These are phyloP conservation scores for Oncorhynchus keta DNA, from an alignment of 2,113 vertebrate genomes.

Conservation along the genomic window DNA sequence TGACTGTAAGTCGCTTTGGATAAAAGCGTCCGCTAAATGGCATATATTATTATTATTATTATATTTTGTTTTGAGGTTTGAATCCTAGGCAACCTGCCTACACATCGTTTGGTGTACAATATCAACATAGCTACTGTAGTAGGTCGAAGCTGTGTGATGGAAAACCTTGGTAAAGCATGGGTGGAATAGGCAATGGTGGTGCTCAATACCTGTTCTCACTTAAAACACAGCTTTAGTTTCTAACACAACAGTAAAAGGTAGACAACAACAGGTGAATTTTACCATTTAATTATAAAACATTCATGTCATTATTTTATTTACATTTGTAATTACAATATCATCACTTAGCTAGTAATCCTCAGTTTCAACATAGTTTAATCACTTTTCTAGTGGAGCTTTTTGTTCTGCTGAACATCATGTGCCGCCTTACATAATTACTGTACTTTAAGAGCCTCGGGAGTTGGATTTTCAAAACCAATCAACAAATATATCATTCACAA, in stretches of 20 bases:
- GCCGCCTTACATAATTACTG: conserved; percentile 82
- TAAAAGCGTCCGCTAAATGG: too few relatives aligned
- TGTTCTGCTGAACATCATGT: conserved; percentile 77
- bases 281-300: conserved; percentile 87
- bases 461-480: conserved; percentile 78
- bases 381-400: conserved; percentile 61
- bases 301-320: conserved; percentile 85
- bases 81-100: too few relatives aligned
- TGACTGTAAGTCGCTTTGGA: too few relatives aligned
- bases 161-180: too few relatives aligned
- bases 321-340: conserved; percentile 89
- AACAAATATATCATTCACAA: conserved; percentile 90
- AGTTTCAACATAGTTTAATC: conserved; percentile 67
- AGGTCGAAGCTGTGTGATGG: too few relatives aligned
- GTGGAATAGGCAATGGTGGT: too few relatives aligned
- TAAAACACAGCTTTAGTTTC: background rate
- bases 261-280: conserved; percentile 51
- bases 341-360: conserved; percentile 83
- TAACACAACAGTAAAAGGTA: background rate
- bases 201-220: too few relatives aligned
- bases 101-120: too few relatives aligned
- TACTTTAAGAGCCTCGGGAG: conserved; percentile 73
- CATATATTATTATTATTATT: too few relatives aligned
- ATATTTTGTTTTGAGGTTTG: too few relatives aligned
- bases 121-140: too few relatives aligned